Evolutionary conservation across 2,888 invertebrate genomes (phyloP).

Genomic region (Timandra comae): DNA sequence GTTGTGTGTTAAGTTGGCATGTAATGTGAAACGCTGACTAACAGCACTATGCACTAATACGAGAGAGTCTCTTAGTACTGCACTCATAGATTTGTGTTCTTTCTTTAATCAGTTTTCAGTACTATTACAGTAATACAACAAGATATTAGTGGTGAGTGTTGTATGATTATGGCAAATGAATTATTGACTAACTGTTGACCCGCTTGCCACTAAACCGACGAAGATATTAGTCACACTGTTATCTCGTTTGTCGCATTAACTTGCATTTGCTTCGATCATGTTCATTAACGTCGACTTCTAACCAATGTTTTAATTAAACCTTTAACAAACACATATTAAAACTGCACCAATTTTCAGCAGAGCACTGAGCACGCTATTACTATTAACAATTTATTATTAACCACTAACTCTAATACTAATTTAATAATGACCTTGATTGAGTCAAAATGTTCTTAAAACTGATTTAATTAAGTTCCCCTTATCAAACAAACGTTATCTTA

Average conservation of each 20-base stretch:
- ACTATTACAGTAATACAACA: slow-evolving; percentile 63
- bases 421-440: no score
- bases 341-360: not conserved
- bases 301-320: slow-evolving; percentile 3
- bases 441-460: no score
- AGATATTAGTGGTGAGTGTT: slow-evolving; percentile 74
- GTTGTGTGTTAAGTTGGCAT: slow-evolving; percentile 67
- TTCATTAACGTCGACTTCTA: slow-evolving; percentile 18
- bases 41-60: slow-evolving; percentile 69
- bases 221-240: slow-evolving; percentile 10
- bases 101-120: slow-evolving; percentile 66
- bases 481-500: no score
- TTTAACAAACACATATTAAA: not conserved
- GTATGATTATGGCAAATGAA: slow-evolving; percentile 63
- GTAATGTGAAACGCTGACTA: slow-evolving; percentile 62
- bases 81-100: slow-evolving; percentile 68
- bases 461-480: no score
- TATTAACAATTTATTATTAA: not conserved
- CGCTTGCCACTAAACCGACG: slow-evolving; percentile 42
- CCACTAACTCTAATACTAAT: not conserved
- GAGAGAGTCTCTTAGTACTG: slow-evolving; percentile 49
- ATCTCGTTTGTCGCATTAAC: slow-evolving; percentile 14
- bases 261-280: slow-evolving; percentile 24
- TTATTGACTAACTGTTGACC: slow-evolving; percentile 52
- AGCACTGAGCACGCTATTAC: not conserved